Evolutionary conservation across 2,113 vertebrate species (phyloP).

Genomic region (Myocastor coypus): DNA sequence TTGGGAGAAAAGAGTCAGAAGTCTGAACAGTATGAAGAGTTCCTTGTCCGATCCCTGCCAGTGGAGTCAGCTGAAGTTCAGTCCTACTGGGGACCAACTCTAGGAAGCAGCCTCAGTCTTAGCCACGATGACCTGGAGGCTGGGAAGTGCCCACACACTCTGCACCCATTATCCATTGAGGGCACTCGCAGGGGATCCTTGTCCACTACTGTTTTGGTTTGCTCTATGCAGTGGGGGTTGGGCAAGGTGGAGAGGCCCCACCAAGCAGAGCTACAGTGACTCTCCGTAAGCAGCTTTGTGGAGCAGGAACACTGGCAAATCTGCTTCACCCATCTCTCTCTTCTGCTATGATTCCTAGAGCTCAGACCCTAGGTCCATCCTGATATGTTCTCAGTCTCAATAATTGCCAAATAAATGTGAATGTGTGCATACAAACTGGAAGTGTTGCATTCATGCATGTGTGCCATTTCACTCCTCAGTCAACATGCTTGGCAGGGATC

Average conservation of each 20-base stretch:
- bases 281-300: not conserved
- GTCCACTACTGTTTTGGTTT: not conserved
- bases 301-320: not conserved
- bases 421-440: not conserved
- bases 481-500: not conserved
- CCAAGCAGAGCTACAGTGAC: not conserved
- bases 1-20: not conserved
- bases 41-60: too few relatives aligned
- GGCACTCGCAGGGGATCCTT: fast-evolving
- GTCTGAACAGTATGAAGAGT: not conserved
- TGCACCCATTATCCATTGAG: not conserved
- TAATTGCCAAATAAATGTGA: not conserved
- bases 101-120: not conserved
- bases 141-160: not conserved
- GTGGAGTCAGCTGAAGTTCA: not conserved
- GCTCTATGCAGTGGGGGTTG: not conserved
- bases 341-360: not conserved
- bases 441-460: not conserved
- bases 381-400: not conserved
- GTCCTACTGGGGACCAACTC: not conserved
- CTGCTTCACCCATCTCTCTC: not conserved
- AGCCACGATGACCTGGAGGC: not conserved
- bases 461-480: not conserved
- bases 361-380: not conserved
- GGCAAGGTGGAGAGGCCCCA: fast-evolving